Evolutionary conservation across 2,888 invertebrate species (phyloP), one percentile per base, ranked within the genome.

Genomic region (Dynastes tityus): DNA sequence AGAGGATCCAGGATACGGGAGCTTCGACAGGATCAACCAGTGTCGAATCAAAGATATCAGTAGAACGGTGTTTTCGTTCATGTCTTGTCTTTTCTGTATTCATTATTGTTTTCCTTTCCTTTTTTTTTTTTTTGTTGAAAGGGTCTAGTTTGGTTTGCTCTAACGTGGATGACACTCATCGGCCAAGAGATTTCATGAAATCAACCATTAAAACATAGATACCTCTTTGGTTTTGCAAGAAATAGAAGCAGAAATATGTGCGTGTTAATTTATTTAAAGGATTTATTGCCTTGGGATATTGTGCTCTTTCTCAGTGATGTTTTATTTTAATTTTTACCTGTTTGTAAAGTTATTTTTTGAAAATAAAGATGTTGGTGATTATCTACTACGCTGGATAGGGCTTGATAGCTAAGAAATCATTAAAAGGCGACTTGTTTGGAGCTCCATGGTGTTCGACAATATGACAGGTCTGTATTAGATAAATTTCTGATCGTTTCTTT

Each of bases 1-100:
- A 58, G 84, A 84, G 85, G 86, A 86, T 86, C 82, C 79, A 82
- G 83, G 83, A 82, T 80, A 82, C 80, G 83, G 83, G 83, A 82
- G 81, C 80, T 80, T 80, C 16, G 16, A 22, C 83, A 80, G 83
- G 83, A 83, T 83, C 82, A 78, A 79, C 81, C 82, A 83, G 83
- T 83, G 81, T 81, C 81, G 80, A 78, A 77, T 16, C n/a, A 81
- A 64, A 82, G 83, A 82, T 81, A 80, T 68, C 76, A 78, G 67
- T 51, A 51, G 65, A 64, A 76, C 64, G 76, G 68, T 73, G 67
- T 70, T 74, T 22, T 58, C 22, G 55, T n/a, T 67, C 32, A 37
- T 68, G 58, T 78, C 75, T 76, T 75, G 61, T 45, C 45, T 61
- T 4, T 29, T 29, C 22, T 55, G 16, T 55, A 11, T 53, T 53